Conservation (phyloP, 2,888 invertebrate species). For the Hirtodrosophila confusa region DNA sequence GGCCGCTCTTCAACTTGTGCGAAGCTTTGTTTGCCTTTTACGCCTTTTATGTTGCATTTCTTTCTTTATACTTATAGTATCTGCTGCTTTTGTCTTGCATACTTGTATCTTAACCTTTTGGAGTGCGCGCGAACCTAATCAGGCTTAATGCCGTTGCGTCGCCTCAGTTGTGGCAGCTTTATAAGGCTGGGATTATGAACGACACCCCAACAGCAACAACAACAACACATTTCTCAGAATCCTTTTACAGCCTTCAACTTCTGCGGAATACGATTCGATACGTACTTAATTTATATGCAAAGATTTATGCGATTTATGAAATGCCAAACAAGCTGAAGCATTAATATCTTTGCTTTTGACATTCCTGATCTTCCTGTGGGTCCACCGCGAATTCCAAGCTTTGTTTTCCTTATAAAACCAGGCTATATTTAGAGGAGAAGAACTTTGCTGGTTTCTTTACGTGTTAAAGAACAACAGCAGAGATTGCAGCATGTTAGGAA, state of each 20-base stretch:
- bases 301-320: conserved; percentile 51
- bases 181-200: conserved; percentile 37
- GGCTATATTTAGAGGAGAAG: not conserved
- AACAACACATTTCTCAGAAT: conserved; percentile 39
- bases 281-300: conserved; percentile 33
- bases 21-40: conserved; percentile 22
- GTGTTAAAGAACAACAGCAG: too few species aligned
- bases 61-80: conserved; percentile 2
- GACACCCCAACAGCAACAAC: conserved; percentile 21
- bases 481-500: too few species aligned
- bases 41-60: conserved; percentile 23
- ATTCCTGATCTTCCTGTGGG: conserved; percentile 5
- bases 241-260: conserved; percentile 43
- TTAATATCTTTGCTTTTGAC: conserved; percentile 17
- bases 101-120: conserved; percentile 4
- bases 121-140: conserved; percentile 58
- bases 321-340: conserved; percentile 16
- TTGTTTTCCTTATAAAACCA: conserved; percentile 4
- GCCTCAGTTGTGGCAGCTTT: conserved; percentile 33
- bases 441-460: too few species aligned
- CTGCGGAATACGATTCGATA: conserved; percentile 44
- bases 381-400: conserved; percentile 12
- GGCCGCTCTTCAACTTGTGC: conserved; percentile 35
- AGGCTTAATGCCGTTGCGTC: conserved; percentile 70
- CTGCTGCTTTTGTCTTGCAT: conserved; percentile 1